Percentiles rank a stretch among this genome's conserved stretches.
Conservation (phyloP, 2,888 invertebrate genomes). For the Troides helena region DNA sequence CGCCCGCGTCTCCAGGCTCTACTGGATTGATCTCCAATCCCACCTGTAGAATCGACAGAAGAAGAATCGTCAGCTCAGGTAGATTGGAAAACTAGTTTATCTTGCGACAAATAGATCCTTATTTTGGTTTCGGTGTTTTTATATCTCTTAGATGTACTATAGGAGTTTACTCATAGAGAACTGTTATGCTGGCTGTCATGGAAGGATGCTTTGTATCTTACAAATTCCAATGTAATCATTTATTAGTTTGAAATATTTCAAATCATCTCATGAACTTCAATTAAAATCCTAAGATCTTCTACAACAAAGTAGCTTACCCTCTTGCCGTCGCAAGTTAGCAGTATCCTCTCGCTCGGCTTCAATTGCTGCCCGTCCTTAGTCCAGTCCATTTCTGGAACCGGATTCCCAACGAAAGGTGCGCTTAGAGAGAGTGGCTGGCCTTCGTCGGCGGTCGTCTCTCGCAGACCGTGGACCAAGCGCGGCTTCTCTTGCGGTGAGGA, state of each 20-base stretch:
- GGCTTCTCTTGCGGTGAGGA: slow-evolving; percentile 88
- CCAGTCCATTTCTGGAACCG: slow-evolving; percentile 90
- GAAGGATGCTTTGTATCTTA: too few relatives aligned
- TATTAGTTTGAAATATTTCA: too few relatives aligned
- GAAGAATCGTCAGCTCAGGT: too few relatives aligned
- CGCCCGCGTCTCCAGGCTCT: slow-evolving; percentile 86
- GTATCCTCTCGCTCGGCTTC: slow-evolving; percentile 82
- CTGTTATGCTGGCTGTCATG: too few relatives aligned
- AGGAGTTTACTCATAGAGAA: too few relatives aligned
- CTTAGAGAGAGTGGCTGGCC: slow-evolving; percentile 86
- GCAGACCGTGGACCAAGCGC: slow-evolving; percentile 85
- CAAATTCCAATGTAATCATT: too few relatives aligned
- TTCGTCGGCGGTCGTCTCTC: slow-evolving; percentile 90
- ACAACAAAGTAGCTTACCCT: slow-evolving; percentile 69
- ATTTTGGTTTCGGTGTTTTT: too few relatives aligned
- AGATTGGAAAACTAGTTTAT: too few relatives aligned
- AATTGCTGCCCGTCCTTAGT: slow-evolving; percentile 87
- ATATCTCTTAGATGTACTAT: too few relatives aligned
- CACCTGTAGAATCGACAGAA: slow-evolving; percentile 64
- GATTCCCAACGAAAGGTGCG: slow-evolving; percentile 89
- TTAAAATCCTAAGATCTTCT: too few relatives aligned
- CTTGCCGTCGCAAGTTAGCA: slow-evolving; percentile 90
- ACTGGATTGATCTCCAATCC: slow-evolving; percentile 87
- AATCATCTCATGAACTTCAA: too few relatives aligned
- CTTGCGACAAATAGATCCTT: too few relatives aligned